These are phyloP conservation scores for Microchirus variegatus DNA, from an alignment of 2,797 vertebrate species.

Conservation along the genomic window DNA sequence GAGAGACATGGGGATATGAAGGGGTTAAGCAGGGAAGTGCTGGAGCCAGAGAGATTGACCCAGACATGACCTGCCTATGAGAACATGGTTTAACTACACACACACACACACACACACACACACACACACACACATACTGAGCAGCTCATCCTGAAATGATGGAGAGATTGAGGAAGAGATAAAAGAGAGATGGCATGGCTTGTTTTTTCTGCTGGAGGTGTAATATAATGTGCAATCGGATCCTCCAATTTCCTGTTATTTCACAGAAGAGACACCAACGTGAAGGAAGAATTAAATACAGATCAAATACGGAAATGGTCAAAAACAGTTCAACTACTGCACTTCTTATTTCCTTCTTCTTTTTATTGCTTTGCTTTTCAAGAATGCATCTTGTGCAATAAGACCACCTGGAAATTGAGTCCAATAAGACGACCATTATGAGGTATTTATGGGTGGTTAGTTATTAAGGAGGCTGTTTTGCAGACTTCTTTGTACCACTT, in stretches of 20 bases:
- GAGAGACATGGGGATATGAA: conserved; percentile 50
- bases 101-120: conserved; percentile 32
- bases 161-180: conserved; percentile 51
- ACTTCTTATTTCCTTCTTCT: neutral
- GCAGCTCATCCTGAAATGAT: conserved; percentile 59
- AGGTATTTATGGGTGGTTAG: too few species aligned
- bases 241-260: conserved; percentile 23
- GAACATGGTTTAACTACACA: conserved; percentile 63
- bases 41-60: conserved; percentile 80
- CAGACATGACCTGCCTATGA: conserved; percentile 75
- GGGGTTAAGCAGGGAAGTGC: conserved; percentile 69
- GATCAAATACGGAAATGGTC: neutral
- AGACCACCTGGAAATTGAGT: too few species aligned
- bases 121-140: conserved; percentile 39
- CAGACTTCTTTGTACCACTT: too few species aligned
- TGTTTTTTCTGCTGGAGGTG: conserved; percentile 40
- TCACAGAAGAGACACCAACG: conserved; percentile 7
- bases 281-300: neutral
- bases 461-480: too few species aligned
- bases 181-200: conserved; percentile 31
- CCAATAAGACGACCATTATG: too few species aligned
- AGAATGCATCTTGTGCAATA: too few species aligned
- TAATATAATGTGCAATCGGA: conserved; percentile 31
- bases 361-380: neutral
- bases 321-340: neutral